Conservation (phyloP, 2,888 invertebrate genomes). For the Oeneis ivallda region DNA sequence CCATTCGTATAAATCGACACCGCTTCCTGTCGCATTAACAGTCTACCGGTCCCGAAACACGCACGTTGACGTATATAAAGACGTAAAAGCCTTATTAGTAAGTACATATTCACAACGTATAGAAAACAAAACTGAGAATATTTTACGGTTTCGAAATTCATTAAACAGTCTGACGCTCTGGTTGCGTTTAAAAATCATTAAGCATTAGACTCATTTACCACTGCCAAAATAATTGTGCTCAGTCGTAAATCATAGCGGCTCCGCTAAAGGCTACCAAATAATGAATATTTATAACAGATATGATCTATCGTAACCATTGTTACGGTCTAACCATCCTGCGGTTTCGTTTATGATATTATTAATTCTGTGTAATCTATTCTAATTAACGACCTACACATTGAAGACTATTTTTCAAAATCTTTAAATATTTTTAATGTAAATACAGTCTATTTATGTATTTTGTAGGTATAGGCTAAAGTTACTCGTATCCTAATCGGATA, state of each 20-base stretch:
- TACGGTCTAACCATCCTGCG: slow-evolving; percentile 46
- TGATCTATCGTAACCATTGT: slow-evolving; percentile 49
- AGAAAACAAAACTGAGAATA: not conserved
- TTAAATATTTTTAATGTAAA: too few species aligned
- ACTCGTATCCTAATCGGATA: not conserved
- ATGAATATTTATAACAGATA: slow-evolving; percentile 58
- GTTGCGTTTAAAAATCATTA: slow-evolving; percentile 4
- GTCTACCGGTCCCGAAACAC: slow-evolving; percentile 53
- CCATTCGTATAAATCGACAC: slow-evolving; percentile 74
- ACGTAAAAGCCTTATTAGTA: slow-evolving; percentile 3
- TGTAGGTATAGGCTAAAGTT: too few species aligned
- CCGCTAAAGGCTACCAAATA: slow-evolving; percentile 47
- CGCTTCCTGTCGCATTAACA: slow-evolving; percentile 73
- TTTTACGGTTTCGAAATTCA: not conserved
- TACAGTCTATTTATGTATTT: too few species aligned
- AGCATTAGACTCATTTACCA: slow-evolving; percentile 39
- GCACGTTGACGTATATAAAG: slow-evolving; percentile 52
- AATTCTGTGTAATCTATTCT: slow-evolving; percentile 28
- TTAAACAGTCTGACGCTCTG: not conserved
- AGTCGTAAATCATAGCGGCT: slow-evolving; percentile 50
- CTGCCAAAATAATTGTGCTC: slow-evolving; percentile 46
- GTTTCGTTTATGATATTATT: slow-evolving; percentile 33
- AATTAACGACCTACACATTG: slow-evolving; percentile 24
- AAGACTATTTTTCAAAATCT: not conserved
- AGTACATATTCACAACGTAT: not conserved